These are phyloP conservation scores for Camponotus vicinus DNA, from an alignment of 1,140 invertebrate species.

Conservation along the genomic window DNA sequence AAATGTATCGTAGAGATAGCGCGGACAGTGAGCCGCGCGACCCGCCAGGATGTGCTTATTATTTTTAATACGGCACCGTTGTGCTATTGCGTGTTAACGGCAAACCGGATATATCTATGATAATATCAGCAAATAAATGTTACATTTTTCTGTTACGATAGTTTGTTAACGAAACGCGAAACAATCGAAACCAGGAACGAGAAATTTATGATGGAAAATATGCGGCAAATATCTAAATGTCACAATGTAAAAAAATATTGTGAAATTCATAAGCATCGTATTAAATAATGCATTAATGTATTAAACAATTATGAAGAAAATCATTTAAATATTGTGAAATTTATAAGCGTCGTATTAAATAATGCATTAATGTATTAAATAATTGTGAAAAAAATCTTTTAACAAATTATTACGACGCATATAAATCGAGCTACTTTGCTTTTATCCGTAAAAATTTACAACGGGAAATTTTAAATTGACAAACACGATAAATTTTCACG, in stretches of 20 bases:
- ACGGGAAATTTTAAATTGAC: neutral
- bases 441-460: neutral
- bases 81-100: conserved; percentile 43
- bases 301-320: neutral
- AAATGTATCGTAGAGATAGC: conserved; percentile 56
- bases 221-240: neutral
- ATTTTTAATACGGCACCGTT: conserved; percentile 51
- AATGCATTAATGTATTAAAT: neutral
- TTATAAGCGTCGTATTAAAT: neutral
- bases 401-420: neutral
- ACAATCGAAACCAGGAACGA: neutral
- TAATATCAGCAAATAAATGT: conserved; percentile 44
- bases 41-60: conserved; percentile 55
- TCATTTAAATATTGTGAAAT: neutral
- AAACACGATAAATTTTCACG: conserved; percentile 35
- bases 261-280: neutral
- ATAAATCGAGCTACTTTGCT: neutral
- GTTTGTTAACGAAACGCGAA: conserved; percentile 24
- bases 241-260: neutral
- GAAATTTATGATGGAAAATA: neutral
- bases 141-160: conserved; percentile 43
- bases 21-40: neutral
- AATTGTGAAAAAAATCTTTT: neutral
- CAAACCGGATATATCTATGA: conserved; percentile 36
- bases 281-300: neutral